Percentiles rank a stretch among this genome's conserved stretches.
phyloP scores from a whole-genome alignment of 2,113 vertebrate species.

The Platanista minor region DNA sequence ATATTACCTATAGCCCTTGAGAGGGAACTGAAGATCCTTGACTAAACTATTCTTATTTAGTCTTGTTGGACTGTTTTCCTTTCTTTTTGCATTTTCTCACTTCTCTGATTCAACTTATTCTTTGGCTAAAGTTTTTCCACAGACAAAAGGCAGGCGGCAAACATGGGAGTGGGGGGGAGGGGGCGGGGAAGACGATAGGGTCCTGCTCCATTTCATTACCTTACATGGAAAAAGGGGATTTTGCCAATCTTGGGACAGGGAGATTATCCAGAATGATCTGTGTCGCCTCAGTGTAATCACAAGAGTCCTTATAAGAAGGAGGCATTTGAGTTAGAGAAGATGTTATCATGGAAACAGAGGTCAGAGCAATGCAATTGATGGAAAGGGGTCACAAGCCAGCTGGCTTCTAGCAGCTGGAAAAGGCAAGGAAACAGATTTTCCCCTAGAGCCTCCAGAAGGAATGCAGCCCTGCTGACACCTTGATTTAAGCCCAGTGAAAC shows the following conservation, averaged over 20 bases:
- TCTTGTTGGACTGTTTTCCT: background rate
- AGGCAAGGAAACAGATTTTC: background rate
- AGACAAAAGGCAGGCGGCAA: background rate
- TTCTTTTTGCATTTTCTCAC: background rate
- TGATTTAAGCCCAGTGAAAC: background rate
- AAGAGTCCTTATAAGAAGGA: background rate
- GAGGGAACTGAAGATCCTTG: background rate
- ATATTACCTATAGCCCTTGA: background rate
- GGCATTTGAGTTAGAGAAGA: background rate
- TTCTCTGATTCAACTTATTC: background rate
- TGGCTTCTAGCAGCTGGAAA: background rate
- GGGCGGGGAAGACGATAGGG: background rate
- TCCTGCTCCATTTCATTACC: background rate
- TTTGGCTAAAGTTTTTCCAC: background rate
- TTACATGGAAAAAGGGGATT: background rate
- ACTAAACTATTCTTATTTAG: background rate
- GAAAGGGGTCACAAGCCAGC: background rate
- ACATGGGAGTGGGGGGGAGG: fast-evolving
- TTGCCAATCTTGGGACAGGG: background rate
- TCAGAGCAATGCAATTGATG: background rate
- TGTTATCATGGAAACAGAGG: background rate
- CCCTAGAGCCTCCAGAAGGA: background rate
- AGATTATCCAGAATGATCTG: background rate
- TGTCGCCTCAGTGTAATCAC: background rate
- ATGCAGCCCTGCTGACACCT: background rate